Conservation (phyloP, 2,888 invertebrate genomes). For the Pardosa pseudoannulata region DNA sequence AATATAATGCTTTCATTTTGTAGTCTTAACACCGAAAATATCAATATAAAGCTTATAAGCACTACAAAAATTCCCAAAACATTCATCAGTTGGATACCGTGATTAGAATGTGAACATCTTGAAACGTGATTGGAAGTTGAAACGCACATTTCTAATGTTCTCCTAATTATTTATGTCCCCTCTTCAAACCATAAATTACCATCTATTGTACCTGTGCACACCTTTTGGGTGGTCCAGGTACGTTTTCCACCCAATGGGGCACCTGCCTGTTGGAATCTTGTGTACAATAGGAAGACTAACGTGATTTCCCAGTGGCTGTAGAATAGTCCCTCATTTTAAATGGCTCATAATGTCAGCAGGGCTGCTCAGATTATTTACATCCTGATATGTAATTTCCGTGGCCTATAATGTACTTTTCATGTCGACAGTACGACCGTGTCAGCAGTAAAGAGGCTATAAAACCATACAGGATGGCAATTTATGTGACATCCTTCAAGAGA, state of each 20-base stretch:
- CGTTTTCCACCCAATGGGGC: slow-evolving; percentile 49
- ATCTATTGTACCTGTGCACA: slow-evolving; percentile 66
- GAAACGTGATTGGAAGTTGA: slow-evolving; percentile 32
- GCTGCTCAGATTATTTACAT: slow-evolving; percentile 4
- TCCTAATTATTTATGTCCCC: slow-evolving; percentile 67
- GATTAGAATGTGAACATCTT: neutral
- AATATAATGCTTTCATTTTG: too few species aligned
- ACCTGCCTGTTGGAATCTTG: slow-evolving; percentile 10
- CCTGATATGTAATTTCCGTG: neutral
- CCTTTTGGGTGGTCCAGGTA: slow-evolving; percentile 65
- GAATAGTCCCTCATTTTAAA: slow-evolving; percentile 21
- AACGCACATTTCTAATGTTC: slow-evolving; percentile 43
- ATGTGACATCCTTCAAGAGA: too few species aligned
- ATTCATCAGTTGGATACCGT: neutral
- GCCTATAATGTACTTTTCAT: neutral
- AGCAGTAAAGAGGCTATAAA: neutral
- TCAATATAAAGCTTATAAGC: too few species aligned
- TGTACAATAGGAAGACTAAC: slow-evolving; percentile 63
- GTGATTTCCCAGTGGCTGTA: slow-evolving; percentile 14
- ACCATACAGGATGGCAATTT: neutral
- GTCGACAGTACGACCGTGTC: neutral
- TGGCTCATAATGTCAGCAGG: slow-evolving; percentile 22
- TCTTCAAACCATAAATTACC: slow-evolving; percentile 19
- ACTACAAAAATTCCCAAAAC: too few species aligned
- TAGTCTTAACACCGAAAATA: too few species aligned